Evolutionary conservation across 2,888 invertebrate species (phyloP), one percentile per base, ranked within the genome.

Genomic region (Allygus modestus): DNA sequence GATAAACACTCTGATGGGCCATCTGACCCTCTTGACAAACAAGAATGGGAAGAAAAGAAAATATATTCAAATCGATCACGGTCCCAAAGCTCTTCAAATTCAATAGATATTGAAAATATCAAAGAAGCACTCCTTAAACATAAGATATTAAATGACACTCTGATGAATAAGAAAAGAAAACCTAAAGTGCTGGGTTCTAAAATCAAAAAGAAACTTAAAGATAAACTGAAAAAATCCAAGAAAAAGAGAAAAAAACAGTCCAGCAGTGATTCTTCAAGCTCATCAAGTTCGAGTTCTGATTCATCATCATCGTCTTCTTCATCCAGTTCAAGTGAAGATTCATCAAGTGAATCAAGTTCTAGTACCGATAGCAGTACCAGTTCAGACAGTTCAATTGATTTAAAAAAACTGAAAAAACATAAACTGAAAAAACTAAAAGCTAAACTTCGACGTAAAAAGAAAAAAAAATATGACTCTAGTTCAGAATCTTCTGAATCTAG

Each of bases 231-330:
- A 83, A 87, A 85, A 85, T 61, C 75, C 12, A 87, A 86, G 82
- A 84, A 84, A 85, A 82, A 84, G 77, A 86, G 81, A 82, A 86
- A 77, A 79, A 86, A 84, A 65, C 73, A 77, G 65, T 41, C 77
- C 12, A 33, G 83, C 23, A 77, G 82, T 31, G 87, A 88, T 28
- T 87, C 87, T 61, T 87, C 87, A 20, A 87, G 86, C 71, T 87
- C 87, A 1, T 86, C 85, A 37, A 85, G 85, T n/a, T 84, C 84
- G 20, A 65, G 65, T 43, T 84, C 84, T 46, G 54, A 54, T 33
- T 79, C 79, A 0, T 79, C 79, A 33, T 79, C 79, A 1, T 54
- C 58, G 15, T 79, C 79, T 17, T 84, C 84, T 5, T 85, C 85
- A 0, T 86, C 84, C 7, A 84, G 84, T 0, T 86, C 84, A 12